Conservation (phyloP, 2,797 vertebrate species). For the Thamnophis elegans region DNA sequence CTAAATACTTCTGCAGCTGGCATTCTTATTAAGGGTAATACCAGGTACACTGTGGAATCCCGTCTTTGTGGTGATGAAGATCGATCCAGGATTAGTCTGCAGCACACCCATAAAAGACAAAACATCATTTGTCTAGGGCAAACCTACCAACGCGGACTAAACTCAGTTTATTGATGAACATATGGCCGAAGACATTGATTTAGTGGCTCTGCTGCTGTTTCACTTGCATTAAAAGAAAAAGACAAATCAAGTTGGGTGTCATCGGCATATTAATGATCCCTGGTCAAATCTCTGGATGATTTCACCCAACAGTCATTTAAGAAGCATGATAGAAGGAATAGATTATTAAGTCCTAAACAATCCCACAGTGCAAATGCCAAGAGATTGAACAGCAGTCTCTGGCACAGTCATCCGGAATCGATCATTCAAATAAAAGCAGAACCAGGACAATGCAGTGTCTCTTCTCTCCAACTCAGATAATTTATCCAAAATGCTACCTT, state of each 20-base stretch:
- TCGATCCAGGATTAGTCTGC: neutral
- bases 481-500: neutral
- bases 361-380: neutral
- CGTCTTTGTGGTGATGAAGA: neutral
- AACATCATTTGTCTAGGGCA: neutral
- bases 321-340: neutral
- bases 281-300: neutral
- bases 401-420: neutral
- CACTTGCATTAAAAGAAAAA: neutral
- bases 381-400: neutral
- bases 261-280: neutral
- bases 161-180: neutral
- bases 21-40: neutral
- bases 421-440: neutral
- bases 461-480: neutral
- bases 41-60: neutral
- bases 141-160: neutral
- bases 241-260: neutral
- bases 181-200: neutral
- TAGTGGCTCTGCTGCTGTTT: neutral
- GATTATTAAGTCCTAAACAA: neutral
- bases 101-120: neutral
- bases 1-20: neutral
- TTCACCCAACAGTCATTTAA: neutral
- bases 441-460: neutral